Percentiles rank a stretch among this genome's conserved stretches.
These are phyloP conservation scores for Hexactinellida sp. DNA, from an alignment of 37 sponge, comb jelly and placozoan genomes.

Conservation along the genomic window DNA sequence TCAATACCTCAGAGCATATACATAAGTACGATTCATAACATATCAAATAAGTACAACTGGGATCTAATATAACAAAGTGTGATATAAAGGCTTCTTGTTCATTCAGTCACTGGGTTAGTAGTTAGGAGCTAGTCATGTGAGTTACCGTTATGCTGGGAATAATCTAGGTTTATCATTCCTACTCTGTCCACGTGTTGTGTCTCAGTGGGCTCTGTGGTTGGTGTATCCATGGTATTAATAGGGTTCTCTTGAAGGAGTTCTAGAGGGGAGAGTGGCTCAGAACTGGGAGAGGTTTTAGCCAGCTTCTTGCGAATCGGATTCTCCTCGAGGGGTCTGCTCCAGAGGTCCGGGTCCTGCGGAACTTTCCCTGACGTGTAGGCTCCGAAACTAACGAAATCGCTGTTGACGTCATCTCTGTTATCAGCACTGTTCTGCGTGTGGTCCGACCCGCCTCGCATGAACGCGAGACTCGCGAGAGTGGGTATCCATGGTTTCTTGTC, in stretches of 20 bases:
- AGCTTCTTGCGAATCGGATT: neutral
- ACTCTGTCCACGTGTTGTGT: too few species aligned
- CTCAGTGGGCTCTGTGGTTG: neutral
- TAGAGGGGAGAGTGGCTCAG: neutral
- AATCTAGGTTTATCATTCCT: neutral
- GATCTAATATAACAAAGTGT: too few species aligned
- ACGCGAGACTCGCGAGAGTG: neutral
- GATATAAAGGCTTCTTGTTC: too few species aligned
- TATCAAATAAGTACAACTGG: too few species aligned
- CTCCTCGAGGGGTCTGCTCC: conserved; percentile 12
- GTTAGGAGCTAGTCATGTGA: too few species aligned
- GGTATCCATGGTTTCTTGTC: neutral
- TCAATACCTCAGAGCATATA: too few species aligned
- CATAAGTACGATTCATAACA: too few species aligned
- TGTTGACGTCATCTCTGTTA: neutral
- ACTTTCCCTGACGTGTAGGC: neutral
- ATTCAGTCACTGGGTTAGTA: too few species aligned
- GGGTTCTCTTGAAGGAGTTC: neutral
- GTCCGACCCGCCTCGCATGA: neutral
- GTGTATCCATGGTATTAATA: neutral
- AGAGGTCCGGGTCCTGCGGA: neutral
- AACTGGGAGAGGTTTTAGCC: neutral
- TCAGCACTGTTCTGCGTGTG: neutral
- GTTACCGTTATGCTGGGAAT: neutral
- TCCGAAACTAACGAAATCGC: neutral